A percentile compares a stretch with the other conserved stretches of the same genome.
These are phyloP conservation scores for Bos taurus DNA, from an alignment of 2,113 vertebrate species.

Conservation along the genomic window ARS-UCD2.0 NC_037344.1:61286501-61287000, in stretches of 20 bases:
- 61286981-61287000: neutral
- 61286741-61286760: neutral
- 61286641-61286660: fast-evolving
- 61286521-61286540: fast-evolving
- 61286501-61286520: neutral
- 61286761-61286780: neutral
- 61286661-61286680: neutral
- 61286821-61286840: neutral
- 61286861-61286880: neutral
- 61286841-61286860: fast-evolving
- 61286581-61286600: neutral
- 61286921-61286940: neutral
- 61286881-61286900: neutral
- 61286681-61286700: fast-evolving
- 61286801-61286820: neutral
- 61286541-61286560: fast-evolving
- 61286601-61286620: neutral
- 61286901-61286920: slow-evolving; percentile 30
- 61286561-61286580: neutral
- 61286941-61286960: neutral
- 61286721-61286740: neutral
- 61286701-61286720: neutral
- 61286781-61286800: neutral
- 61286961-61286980: too few species aligned
- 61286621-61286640: neutral